These are phyloP conservation scores for Acromyrmex echinatior DNA, from an alignment of 1,140 invertebrate species.

Conservation along the genomic window DNA sequence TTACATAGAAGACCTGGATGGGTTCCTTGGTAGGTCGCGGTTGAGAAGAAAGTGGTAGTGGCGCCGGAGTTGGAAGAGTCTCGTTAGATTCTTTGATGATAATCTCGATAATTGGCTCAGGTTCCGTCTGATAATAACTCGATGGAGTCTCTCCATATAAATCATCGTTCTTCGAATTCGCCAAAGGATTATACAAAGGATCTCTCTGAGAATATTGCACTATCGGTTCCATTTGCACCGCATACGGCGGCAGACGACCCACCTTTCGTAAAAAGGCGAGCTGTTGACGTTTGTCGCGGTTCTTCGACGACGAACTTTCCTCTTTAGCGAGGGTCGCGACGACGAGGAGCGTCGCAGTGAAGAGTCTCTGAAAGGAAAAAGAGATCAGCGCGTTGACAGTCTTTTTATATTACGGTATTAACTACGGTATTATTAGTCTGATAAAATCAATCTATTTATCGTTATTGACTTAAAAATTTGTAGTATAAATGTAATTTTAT, in stretches of 20 bases:
- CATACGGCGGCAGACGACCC: slow-evolving; percentile 89
- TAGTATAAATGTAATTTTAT: not conserved
- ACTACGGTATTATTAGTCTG: not conserved
- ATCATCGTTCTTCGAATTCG: slow-evolving; percentile 87
- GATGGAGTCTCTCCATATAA: slow-evolving; percentile 81
- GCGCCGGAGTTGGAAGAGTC: slow-evolving; percentile 90
- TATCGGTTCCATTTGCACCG: slow-evolving; percentile 93
- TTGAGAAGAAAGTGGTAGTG: slow-evolving; percentile 85
- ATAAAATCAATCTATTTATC: not conserved
- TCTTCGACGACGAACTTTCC: slow-evolving; percentile 72
- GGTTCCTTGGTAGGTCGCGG: slow-evolving; percentile 91
- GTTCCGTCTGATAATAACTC: slow-evolving; percentile 91
- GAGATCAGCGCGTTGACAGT: not conserved
- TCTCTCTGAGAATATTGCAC: slow-evolving; percentile 93
- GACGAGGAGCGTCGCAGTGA: slow-evolving; percentile 71
- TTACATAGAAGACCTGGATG: slow-evolving; percentile 96
- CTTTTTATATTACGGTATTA: not conserved
- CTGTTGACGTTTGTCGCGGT: slow-evolving; percentile 83
- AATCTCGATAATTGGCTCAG: slow-evolving; percentile 96
- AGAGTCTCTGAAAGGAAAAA: slow-evolving; percentile 73
- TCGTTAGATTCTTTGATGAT: slow-evolving; percentile 96
- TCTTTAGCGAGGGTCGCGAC: slow-evolving; percentile 76
- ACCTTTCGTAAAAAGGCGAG: slow-evolving; percentile 77
- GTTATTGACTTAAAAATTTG: not conserved
- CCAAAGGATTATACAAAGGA: slow-evolving; percentile 90